Base-by-base conservation (phyloP, 1,140 invertebrate genomes). In the Drosophila rhopaloa region DNA sequence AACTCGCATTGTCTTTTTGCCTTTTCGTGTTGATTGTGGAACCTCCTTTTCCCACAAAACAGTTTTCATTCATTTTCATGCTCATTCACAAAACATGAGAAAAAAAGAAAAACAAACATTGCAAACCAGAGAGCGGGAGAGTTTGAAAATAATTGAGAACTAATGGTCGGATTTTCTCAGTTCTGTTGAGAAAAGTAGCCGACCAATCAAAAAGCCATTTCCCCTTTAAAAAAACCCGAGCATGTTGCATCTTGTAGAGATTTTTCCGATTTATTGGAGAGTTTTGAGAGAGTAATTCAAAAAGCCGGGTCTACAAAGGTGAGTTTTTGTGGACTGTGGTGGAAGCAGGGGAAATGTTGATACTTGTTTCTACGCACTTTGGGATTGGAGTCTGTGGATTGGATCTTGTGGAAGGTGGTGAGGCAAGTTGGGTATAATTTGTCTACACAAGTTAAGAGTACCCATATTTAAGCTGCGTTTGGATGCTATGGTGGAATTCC, bases 61-160 rank as follows among this genome's bases (percentile, higher is more conserved):
- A 65, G 48, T 77, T 79, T 89, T 90, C 85, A 90, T 89, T 89
- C 84, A 89, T 79, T 79, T 78, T 79, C 85, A 85, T 71, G 76
- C 83, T 80, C 72, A 83, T 77, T 79, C 63, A 59, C 48, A 63
- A 65, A 59, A 41, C 27, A 41, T 41, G 51, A 56, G 53, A 74
- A 54, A 68, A 68, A 48, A 72, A 44, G 65, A 46, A 74, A 51
- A 61, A 63, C 61, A 76, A 74, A 57, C 46, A 63, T 2, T n/a
- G 32, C 11, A 56, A 13, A n/a, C 44, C 5, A 47, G 63, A 24
- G 63, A 48, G 32, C 9, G 32, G 9, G 35, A 47, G 60, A 56
- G 35, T 11, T 11, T 4, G 8, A 48, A 43, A 53, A 40, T 14
- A 16, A 40, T 29, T 13, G 11, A 48, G 27, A 71, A 10, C 14